These are phyloP conservation scores for Tridacna crocea DNA, from an alignment of 2,888 invertebrate genomes.

Conservation along the genomic window DNA sequence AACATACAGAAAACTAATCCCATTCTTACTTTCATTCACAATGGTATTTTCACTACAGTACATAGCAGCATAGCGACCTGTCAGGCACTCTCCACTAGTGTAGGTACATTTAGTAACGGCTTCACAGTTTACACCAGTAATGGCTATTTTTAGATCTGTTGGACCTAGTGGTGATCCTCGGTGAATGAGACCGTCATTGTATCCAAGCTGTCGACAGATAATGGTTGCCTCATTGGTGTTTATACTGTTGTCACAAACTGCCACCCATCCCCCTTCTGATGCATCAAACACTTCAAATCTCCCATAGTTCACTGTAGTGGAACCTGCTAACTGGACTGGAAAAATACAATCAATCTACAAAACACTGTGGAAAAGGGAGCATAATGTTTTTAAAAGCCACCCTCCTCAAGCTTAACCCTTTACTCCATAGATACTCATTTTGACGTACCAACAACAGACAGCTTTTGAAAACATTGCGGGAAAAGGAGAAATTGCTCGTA, in stretches of 20 bases:
- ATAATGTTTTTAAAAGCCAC: no score
- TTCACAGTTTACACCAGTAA: slow-evolving; percentile 37
- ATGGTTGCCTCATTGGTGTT: slow-evolving; percentile 60
- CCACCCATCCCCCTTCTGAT: slow-evolving; percentile 36
- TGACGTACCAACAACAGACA: no score
- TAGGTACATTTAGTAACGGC: slow-evolving; percentile 42
- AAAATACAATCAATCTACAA: no score
- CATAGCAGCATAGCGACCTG: slow-evolving; percentile 42
- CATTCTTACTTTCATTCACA: slow-evolving; percentile 40
- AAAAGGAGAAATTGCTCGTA: no score
- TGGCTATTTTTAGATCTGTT: slow-evolving; percentile 28
- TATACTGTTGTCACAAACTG: slow-evolving; percentile 62
- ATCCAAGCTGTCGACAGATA: slow-evolving; percentile 68
- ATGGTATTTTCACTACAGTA: slow-evolving; percentile 49
- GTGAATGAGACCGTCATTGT: slow-evolving; percentile 52
- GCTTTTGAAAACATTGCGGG: no score
- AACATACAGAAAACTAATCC: no score
- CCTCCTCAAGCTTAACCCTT: no score
- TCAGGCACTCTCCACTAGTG: slow-evolving; percentile 42
- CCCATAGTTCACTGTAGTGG: slow-evolving; percentile 56
- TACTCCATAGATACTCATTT: no score
- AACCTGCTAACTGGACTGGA: slow-evolving; percentile 57
- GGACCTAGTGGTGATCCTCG: slow-evolving; percentile 50
- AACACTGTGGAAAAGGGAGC: no score
- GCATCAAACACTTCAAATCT: slow-evolving; percentile 58